A percentile compares a stretch with the other conserved stretches of the same genome.
Conservation (phyloP, 2,113 vertebrate species). For the Labeo rohita region DNA sequence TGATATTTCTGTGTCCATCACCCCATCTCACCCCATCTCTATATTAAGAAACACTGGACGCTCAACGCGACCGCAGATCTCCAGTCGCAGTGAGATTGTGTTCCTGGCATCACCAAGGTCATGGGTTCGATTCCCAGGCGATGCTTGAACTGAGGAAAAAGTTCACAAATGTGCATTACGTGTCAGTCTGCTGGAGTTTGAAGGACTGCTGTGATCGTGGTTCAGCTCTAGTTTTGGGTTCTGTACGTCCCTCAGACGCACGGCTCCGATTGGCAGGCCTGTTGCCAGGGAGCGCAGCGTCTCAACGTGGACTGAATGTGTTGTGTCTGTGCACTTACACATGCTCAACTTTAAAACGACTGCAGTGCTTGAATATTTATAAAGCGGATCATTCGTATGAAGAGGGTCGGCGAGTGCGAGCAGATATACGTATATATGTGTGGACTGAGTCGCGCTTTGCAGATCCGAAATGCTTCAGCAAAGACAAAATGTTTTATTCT, state of each 20-base stretch:
- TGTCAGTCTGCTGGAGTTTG: not conserved
- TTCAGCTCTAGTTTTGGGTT: not conserved
- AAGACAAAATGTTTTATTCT: not conserved
- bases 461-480: not conserved
- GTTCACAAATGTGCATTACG: not conserved
- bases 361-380: slow-evolving; percentile 84
- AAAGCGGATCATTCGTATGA: slow-evolving; percentile 71
- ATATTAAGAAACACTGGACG: not conserved
- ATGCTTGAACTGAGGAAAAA: not conserved
- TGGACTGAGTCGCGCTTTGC: not conserved
- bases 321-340: slow-evolving; percentile 76
- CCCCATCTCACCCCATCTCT: not conserved
- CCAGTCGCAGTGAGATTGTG: not conserved
- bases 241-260: not conserved
- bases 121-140: not conserved
- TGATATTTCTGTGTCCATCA: slow-evolving; percentile 7
- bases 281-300: slow-evolving; percentile 78
- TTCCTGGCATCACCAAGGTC: not conserved
- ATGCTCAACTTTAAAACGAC: slow-evolving; percentile 70
- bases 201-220: not conserved
- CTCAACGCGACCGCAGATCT: not conserved
- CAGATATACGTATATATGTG: slow-evolving; percentile 41
- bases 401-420: slow-evolving; percentile 61
- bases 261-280: slow-evolving; percentile 73
- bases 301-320: slow-evolving; percentile 78